A percentile compares a stretch with the other conserved stretches of the same genome.
phyloP scores from a whole-genome alignment of 2,113 vertebrate genomes.

The Lota lota region DNA sequence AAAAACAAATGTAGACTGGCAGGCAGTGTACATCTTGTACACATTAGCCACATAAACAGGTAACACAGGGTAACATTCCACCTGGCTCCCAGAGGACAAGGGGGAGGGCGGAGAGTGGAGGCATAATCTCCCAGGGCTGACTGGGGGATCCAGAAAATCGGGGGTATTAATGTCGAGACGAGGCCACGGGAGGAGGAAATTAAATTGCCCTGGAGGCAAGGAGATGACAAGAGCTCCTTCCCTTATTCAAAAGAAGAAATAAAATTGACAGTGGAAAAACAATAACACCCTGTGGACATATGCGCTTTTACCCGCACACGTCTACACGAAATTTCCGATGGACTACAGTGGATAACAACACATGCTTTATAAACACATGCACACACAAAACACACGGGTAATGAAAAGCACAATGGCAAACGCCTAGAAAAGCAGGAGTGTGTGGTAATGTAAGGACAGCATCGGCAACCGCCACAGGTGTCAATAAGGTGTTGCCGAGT shows the following conservation, averaged over 20 bases:
- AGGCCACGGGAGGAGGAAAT: constrained; percentile 60
- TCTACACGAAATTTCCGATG: too few relatives aligned
- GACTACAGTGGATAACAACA: too few relatives aligned
- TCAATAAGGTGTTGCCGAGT: too few relatives aligned
- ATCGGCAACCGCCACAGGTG: too few relatives aligned
- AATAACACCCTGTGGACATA: too few relatives aligned
- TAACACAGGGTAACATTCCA: constrained; percentile 48
- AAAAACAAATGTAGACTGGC: background rate
- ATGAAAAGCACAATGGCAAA: too few relatives aligned
- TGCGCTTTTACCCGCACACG: too few relatives aligned
- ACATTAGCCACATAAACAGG: constrained; percentile 51
- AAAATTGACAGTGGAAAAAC: background rate
- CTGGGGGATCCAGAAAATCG: constrained; percentile 36
- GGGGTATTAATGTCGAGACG: constrained; percentile 52
- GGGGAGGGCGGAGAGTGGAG: background rate
- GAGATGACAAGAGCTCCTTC: constrained; percentile 40
- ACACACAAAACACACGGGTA: too few relatives aligned
- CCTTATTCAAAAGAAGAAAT: constrained; percentile 3
- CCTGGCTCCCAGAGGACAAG: background rate
- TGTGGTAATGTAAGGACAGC: too few relatives aligned
- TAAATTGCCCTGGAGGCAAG: constrained; percentile 41
- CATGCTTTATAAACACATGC: too few relatives aligned
- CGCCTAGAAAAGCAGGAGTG: too few relatives aligned
- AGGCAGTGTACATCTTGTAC: constrained; percentile 33
- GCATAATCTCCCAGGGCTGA: constrained; percentile 13